These are phyloP conservation scores for Shargacucullia verbasci DNA, from an alignment of 2,888 invertebrate species.

Conservation along the genomic window DNA sequence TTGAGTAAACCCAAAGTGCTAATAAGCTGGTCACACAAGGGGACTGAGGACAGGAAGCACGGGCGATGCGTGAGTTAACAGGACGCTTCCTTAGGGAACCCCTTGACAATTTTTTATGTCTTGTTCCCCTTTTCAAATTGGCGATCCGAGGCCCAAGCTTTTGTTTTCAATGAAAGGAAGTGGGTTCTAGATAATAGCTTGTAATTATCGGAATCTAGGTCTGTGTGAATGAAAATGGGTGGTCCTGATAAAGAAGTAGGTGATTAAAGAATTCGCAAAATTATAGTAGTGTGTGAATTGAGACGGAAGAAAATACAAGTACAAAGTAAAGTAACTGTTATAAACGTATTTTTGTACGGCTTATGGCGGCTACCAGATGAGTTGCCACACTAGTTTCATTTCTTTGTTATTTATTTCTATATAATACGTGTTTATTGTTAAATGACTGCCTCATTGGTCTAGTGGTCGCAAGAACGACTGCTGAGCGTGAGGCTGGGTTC, in stretches of 20 bases:
- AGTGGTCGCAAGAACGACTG: too few relatives aligned
- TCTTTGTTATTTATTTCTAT: too few relatives aligned
- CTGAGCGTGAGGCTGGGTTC: too few relatives aligned
- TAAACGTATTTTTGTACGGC: too few relatives aligned
- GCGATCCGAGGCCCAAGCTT: conserved; percentile 56
- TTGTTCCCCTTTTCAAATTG: conserved; percentile 67
- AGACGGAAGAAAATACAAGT: neutral
- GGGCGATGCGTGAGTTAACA: conserved; percentile 84
- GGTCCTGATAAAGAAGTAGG: conserved; percentile 31
- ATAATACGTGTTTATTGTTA: too few relatives aligned
- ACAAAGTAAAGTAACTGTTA: neutral
- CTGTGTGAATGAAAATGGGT: conserved; percentile 42
- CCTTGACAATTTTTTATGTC: conserved; percentile 67
- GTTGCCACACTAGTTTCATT: too few relatives aligned
- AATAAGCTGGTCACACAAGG: conserved; percentile 73
- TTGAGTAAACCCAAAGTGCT: conserved; percentile 69
- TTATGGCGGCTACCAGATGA: too few relatives aligned
- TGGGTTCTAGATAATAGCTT: conserved; percentile 32
- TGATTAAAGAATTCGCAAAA: conserved; percentile 37
- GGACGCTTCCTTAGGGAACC: conserved; percentile 81
- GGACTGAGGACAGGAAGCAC: conserved; percentile 81
- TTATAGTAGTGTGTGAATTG: conserved; percentile 21
- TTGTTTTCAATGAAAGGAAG: conserved; percentile 53
- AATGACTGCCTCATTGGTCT: too few relatives aligned
- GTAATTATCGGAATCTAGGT: conserved; percentile 24